Base-by-base conservation (phyloP, 1,140 invertebrate genomes). In the Cherax destructor region DNA sequence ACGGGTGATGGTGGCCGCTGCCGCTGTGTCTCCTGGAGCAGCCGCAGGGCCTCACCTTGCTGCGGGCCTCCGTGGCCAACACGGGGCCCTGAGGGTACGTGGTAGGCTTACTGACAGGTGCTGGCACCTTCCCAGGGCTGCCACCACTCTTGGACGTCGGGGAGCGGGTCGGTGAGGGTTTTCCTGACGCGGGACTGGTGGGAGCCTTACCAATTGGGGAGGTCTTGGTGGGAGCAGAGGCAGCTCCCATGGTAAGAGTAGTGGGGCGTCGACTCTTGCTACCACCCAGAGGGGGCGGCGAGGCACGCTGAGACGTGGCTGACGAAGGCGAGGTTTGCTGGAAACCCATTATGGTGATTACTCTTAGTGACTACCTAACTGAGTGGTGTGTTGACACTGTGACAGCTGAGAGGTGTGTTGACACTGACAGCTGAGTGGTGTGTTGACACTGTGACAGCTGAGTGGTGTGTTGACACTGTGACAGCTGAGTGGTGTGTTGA, bases 61-160 rank as follows among this genome's bases (percentile, higher is more conserved):
- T 86, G 50, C 85, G 85, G 47, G 85, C 85, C 74, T 86, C 85
- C 50, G 85, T 86, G n/a, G 85, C 85, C 74, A 86, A 24, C 3
- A 16, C 50, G 30, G 85, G 85, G 10, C 85, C 85, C 30, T 86
- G 85, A 24, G 85, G 52, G 56, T 13, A 41, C 6, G 85, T 86
- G 6, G 76, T 56, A 24, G 72, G 7, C 85, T 56, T 86, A 18
- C 16, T 69, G 47, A 69, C 41, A 21, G 84, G 52, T 61, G 69
- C 49, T 13, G 72, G 52, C 3, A 16, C 84, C 59, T 86, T 86
- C 41, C 21, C 50, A 47, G 50, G 24, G 24, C 74, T 78, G 47
- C 49, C 85, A 21, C 74, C 76, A 49, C 52, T 77, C 74, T 86
- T 86, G 30, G 85, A 74, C 50, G 56, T 47, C 7, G 74, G 56